These are phyloP conservation scores for Colinus virginianus DNA, from an alignment of 2,113 vertebrate genomes.

Conservation along the genomic window DNA sequence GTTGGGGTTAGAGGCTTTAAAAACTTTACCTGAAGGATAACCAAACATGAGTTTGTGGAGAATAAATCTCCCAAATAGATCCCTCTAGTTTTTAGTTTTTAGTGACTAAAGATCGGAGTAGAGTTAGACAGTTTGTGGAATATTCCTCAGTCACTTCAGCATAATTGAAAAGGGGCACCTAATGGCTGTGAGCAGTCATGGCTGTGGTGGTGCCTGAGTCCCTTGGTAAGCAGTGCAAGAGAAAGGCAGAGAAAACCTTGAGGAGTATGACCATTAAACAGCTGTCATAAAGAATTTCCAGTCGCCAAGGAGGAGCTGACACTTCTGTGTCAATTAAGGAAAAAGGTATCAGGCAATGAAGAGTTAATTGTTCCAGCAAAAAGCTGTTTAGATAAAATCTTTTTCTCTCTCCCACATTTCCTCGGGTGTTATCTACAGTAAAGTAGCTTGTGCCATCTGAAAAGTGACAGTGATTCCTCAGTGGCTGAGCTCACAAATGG, in stretches of 20 bases:
- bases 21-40: neutral
- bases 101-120: neutral
- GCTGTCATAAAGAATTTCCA: slow-evolving; percentile 20
- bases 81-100: neutral
- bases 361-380: slow-evolving; percentile 57
- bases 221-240: neutral
- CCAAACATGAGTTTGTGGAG: neutral
- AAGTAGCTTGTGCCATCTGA: slow-evolving; percentile 6
- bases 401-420: slow-evolving; percentile 27
- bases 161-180: neutral
- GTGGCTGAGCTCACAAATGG: slow-evolving; percentile 66
- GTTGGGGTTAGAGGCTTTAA: neutral
- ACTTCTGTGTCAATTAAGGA: neutral
- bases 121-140: neutral
- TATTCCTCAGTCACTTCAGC: neutral
- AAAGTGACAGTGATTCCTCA: slow-evolving; percentile 64
- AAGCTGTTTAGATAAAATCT: slow-evolving; percentile 57
- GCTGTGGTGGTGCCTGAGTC: neutral
- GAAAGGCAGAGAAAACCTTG: neutral
- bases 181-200: neutral
- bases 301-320: neutral
- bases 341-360: slow-evolving; percentile 12
- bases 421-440: neutral
- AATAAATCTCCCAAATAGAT: neutral
- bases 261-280: neutral